These are phyloP conservation scores for Clupea harengus DNA, from an alignment of 2,113 vertebrate genomes.

Conservation along the genomic window DNA sequence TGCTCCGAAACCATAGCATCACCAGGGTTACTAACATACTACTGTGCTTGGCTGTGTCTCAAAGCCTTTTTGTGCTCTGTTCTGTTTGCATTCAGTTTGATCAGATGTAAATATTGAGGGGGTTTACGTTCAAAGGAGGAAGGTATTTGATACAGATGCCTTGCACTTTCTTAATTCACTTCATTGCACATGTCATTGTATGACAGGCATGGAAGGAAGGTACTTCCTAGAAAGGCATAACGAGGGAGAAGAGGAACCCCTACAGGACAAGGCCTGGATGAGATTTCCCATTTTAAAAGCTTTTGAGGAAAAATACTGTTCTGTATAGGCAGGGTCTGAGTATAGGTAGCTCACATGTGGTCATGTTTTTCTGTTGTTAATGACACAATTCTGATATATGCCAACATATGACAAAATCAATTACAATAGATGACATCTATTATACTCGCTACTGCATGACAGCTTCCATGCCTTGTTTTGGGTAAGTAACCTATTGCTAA, in stretches of 20 bases:
- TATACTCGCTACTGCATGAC: no score
- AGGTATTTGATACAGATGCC: neutral
- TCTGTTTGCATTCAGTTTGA: neutral
- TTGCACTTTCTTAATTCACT: neutral
- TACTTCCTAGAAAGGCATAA: neutral
- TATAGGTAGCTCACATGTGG: neutral
- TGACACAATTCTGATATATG: no score
- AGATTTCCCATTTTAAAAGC: no score
- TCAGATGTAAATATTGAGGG: constrained; percentile 29
- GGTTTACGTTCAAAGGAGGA: neutral
- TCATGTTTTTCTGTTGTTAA: neutral
- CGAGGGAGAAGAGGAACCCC: neutral
- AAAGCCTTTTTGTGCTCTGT: neutral
- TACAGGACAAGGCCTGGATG: neutral
- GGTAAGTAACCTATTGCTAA: no score
- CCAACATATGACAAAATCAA: no score
- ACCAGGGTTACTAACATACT: neutral
- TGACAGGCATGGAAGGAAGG: neutral
- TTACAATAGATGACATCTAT: no score
- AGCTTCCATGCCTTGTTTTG: no score
- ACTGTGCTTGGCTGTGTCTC: neutral
- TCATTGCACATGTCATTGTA: neutral
- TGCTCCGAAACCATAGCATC: neutral
- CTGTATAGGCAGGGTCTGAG: no score
- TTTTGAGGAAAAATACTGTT: neutral